These are phyloP conservation scores for Xanthia togata DNA, from an alignment of 2,888 invertebrate genomes.

Conservation along the genomic window DNA sequence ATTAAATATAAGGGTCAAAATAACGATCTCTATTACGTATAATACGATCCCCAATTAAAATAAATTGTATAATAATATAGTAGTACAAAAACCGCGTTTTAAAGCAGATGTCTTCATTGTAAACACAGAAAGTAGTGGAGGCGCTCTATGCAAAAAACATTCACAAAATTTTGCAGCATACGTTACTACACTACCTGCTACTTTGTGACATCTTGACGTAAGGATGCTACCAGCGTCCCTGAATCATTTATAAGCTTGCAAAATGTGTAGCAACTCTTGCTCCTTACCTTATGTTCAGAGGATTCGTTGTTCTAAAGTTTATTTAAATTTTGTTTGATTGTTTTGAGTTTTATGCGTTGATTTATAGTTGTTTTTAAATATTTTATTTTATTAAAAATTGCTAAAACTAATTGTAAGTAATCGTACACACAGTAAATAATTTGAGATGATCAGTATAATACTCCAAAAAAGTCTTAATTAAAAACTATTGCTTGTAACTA, in stretches of 20 bases:
- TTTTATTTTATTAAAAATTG: not conserved
- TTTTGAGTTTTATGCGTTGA: not conserved
- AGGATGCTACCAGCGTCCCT: constrained; percentile 78
- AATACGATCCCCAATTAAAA: constrained; percentile 61
- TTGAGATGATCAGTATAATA: not conserved
- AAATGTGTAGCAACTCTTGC: constrained; percentile 39
- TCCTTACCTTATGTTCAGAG: constrained; percentile 17
- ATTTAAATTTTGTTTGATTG: constrained; percentile 5
- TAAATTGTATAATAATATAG: constrained; percentile 58
- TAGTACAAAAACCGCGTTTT: constrained; percentile 58
- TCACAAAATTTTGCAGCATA: constrained; percentile 84
- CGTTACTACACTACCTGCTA: constrained; percentile 88
- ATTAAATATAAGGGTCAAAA: constrained; percentile 49
- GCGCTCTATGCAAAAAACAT: constrained; percentile 82
- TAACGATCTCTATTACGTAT: constrained; percentile 41
- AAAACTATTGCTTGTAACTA: constrained; percentile 29
- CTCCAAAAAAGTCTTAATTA: not conserved
- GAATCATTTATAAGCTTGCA: constrained; percentile 71
- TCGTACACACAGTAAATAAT: not conserved
- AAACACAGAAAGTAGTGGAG: constrained; percentile 77
- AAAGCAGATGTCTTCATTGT: constrained; percentile 82
- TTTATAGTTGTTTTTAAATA: not conserved
- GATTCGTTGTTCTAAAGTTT: constrained; percentile 35
- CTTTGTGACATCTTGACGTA: constrained; percentile 88
- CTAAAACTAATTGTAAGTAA: not conserved